Evolutionary conservation across 2,113 vertebrate species (phyloP), one percentile per base, ranked within the genome.

Genomic region (Tor tambroides): DNA sequence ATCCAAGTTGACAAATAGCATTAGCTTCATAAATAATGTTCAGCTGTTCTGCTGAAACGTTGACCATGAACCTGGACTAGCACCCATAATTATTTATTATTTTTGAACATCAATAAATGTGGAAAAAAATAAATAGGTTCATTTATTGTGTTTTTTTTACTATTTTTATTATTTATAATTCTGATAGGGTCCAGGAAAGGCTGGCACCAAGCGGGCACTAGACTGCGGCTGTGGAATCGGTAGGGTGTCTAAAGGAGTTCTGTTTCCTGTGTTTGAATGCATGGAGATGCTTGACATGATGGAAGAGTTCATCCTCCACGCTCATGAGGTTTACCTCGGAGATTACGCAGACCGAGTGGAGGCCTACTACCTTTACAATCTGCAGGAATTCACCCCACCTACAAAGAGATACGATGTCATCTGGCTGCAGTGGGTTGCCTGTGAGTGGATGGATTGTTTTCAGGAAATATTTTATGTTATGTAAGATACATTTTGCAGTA

Each of bases 351-450:
- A 97, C 91, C 96, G 95, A 69, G 95, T 98, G 0, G 95, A 98
- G 89, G 96, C 93, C 38, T 98, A 97, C 91, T 97, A 97, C 92
- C 98, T 98, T 92, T 96, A 94, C 93, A 94, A 95, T 90, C 95
- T 99, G 85, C 97, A 99, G 89, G 97, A 99, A 79, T 97, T 99
- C 90, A 97, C 93, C 0, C 97, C 97, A 0, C 89, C 92, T 0
- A 77, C 89, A 1, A 92, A 93, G 72, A 97, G 96, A 93, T 99
- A 99, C 0, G 97, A 99, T 17, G 96, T 98, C 92, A 95, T 99
- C 94, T 99, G 98, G 98, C 98, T 99, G 90, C 98, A 99, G 89
- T 99, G 98, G 98, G 96, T 99, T 79, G 97, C 97, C 17, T 98
- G 97, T 99, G 88, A 96, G 97, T 80, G 19, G 38, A 14, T 65